These are phyloP conservation scores for Plebejus melissa DNA, from an alignment of 2,888 invertebrate genomes.

Conservation along the genomic window DNA sequence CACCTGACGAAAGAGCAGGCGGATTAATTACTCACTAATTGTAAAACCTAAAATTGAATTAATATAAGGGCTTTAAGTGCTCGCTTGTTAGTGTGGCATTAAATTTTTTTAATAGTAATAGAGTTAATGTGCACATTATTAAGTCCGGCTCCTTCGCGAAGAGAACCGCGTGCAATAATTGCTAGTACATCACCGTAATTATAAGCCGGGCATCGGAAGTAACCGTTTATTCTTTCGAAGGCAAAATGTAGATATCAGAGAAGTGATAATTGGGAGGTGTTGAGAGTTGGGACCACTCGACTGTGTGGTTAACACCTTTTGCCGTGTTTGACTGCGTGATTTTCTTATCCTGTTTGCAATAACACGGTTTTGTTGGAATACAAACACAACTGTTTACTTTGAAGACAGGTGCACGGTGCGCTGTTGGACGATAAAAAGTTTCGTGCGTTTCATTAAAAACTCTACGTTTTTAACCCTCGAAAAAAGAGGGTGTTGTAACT, in stretches of 20 bases:
- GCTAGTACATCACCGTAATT: slow-evolving; percentile 23
- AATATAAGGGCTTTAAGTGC: not conserved
- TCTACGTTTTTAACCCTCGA: not conserved
- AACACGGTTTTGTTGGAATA: slow-evolving; percentile 56
- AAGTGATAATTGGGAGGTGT: slow-evolving; percentile 72
- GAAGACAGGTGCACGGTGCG: slow-evolving; percentile 55
- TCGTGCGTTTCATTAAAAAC: not conserved
- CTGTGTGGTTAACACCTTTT: slow-evolving; percentile 64
- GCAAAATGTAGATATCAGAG: slow-evolving; percentile 57
- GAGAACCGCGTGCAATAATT: not conserved
- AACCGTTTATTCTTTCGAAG: slow-evolving; percentile 49
- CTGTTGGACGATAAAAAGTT: slow-evolving; percentile 34
- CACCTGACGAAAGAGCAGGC: too few species aligned
- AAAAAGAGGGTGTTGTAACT: not conserved
- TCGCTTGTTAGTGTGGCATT: not conserved
- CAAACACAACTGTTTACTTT: slow-evolving; percentile 51
- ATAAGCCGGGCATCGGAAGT: slow-evolving; percentile 46
- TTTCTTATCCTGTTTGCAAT: slow-evolving; percentile 60
- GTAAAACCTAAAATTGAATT: too few species aligned
- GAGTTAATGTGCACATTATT: not conserved
- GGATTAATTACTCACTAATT: too few species aligned
- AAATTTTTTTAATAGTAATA: not conserved
- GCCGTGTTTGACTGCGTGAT: slow-evolving; percentile 48
- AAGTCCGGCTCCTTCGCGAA: not conserved
- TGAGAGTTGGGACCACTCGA: slow-evolving; percentile 65